A percentile compares a stretch with the other conserved stretches of the same genome.
Evolutionary conservation across 2,113 vertebrate genomes (phyloP).

Genomic region (Sialia sialis): DNA sequence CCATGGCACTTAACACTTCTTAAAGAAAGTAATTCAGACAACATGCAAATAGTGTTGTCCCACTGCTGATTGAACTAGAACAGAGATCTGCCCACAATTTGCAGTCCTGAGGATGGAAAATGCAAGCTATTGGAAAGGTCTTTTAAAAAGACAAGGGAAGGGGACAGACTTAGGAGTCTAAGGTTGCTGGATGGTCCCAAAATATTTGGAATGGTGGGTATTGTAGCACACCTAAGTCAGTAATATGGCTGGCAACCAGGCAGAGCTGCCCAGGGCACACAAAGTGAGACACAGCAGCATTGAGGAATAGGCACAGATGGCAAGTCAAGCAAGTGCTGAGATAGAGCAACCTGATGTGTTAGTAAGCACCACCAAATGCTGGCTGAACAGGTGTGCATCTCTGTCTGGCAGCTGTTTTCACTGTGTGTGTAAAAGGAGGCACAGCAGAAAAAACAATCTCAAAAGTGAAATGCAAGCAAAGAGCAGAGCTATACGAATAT

Average conservation of each 20-base stretch:
- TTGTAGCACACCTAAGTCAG: not conserved
- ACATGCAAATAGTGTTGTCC: not conserved
- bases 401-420: not conserved
- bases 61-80: not conserved
- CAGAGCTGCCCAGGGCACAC: not conserved
- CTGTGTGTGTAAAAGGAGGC: not conserved
- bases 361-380: not conserved
- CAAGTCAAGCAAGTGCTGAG: not conserved
- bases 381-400: not conserved
- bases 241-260: not conserved
- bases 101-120: not conserved
- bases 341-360: not conserved
- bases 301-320: not conserved
- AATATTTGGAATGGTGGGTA: not conserved
- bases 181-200: not conserved
- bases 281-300: not conserved
- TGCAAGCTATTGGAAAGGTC: not conserved
- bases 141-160: not conserved
- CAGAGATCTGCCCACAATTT: not conserved
- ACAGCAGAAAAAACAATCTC: not conserved
- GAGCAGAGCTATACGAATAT: constrained; percentile 12
- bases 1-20: not conserved
- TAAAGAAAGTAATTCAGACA: not conserved
- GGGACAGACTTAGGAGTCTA: not conserved
- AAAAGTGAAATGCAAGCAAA: not conserved